Base-by-base conservation (phyloP, 2,888 invertebrate species). In the Lycocerus yunnanus region DNA sequence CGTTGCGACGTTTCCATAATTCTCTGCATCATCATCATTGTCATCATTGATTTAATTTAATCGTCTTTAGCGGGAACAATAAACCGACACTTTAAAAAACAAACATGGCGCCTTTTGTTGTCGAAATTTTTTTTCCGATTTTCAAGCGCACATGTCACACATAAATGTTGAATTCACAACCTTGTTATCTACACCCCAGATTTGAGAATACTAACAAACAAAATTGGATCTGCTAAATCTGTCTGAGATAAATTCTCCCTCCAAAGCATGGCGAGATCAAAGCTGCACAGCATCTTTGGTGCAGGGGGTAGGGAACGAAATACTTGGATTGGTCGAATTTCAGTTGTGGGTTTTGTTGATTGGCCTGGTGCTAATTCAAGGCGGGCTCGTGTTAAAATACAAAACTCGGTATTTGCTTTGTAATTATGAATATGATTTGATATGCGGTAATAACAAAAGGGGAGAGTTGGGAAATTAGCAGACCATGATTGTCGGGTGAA, bases 21-120 rank as follows among this genome's bases (percentile, higher is more conserved):
- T 80, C 88, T 83, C 82, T 88, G 88, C 88, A 88, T 88, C 87
- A 87, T 88, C 85, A 88, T 84, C 88, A 88, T 88, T 86, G 88
- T 88, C 88, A 88, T 88, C 84, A 84, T 86, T 80, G 78, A 75
- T 72, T 75, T 4, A 59, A 13, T 70, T 61, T 6, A 18, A 15
- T n/a, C 21, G 8, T 16, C 10, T 21, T 21, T 59, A 59, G 15
- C 58, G 9, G n/a, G 43, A 43, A n/a, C 43, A n/a, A 43, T 43
- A 8, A 43, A n/a, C 0, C n/a, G n/a, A 43, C 43, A 68, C 68
- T 15, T 21, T 10, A 27, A 14, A 21, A 65, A 18, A 66, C 20
- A 20, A 21, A 66, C 21, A 43, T 43, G 43, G 43, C 43, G 43
- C 4, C 43, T 43, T 43, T 43, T 43, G 43, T 43, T 43, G 43